Conservation (phyloP, 92 coral and sea anemone species). For the Micromussa lordhowensis region DNA sequence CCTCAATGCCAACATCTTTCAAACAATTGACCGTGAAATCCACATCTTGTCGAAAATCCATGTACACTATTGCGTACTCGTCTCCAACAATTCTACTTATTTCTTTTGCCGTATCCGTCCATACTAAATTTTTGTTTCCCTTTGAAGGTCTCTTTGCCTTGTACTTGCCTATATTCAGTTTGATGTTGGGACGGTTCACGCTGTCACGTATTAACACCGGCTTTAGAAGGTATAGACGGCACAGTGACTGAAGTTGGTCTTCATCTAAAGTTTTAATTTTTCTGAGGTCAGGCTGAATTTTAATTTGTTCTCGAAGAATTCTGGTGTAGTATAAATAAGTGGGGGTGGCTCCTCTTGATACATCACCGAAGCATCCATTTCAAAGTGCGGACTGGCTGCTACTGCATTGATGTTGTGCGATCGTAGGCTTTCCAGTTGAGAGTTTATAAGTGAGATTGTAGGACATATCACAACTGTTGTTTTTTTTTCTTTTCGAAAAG, state of each 20-base stretch:
- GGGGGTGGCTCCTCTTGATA: no score
- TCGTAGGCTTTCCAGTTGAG: neutral
- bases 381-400: no score
- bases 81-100: slow-evolving; percentile 33
- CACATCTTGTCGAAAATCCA: slow-evolving; percentile 53
- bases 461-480: slow-evolving; percentile 5
- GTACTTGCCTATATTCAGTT: slow-evolving; percentile 28
- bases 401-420: neutral
- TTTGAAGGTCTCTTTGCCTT: neutral
- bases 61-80: slow-evolving; percentile 52
- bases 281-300: no score
- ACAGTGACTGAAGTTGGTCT: slow-evolving; percentile 10
- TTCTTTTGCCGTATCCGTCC: slow-evolving; percentile 24
- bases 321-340: no score
- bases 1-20: slow-evolving; percentile 22
- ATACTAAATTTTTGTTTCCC: neutral
- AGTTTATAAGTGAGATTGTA: neutral
- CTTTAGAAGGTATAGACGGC: neutral
- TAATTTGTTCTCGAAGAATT: no score
- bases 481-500: neutral
- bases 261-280: neutral
- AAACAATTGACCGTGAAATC: slow-evolving; percentile 19
- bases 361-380: no score
- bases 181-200: slow-evolving; percentile 43
- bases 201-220: slow-evolving; percentile 28